These are phyloP conservation scores for Rhagium mordax DNA, from an alignment of 2,888 invertebrate genomes.

Conservation along the genomic window DNA sequence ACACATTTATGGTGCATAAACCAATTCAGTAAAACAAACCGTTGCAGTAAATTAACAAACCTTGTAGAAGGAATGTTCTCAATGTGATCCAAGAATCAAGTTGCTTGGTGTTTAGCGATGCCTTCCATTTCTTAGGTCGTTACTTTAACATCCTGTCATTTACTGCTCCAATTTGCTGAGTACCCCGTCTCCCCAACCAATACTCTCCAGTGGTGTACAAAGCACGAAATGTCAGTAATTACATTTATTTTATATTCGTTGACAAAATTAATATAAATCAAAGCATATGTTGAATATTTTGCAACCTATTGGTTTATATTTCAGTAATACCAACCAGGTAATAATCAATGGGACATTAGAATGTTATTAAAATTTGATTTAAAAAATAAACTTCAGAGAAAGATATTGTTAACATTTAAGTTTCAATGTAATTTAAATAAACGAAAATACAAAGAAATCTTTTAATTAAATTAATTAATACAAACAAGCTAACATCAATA, in stretches of 20 bases:
- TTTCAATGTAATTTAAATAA: too few species aligned
- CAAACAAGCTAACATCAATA: too few species aligned
- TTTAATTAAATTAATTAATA: too few species aligned
- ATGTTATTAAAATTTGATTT: too few species aligned
- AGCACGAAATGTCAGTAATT: background rate
- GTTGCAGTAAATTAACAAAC: conserved; percentile 24
- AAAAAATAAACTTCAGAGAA: too few species aligned
- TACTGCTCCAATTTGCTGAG: conserved; percentile 67
- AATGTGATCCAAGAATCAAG: conserved; percentile 41
- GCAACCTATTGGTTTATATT: too few species aligned
- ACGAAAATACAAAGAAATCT: too few species aligned
- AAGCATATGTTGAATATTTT: too few species aligned
- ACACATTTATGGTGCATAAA: conserved; percentile 6
- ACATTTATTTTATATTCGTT: background rate
- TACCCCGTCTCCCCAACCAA: conserved; percentile 40
- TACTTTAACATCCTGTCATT: conserved; percentile 64
- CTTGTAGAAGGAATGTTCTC: conserved; percentile 34
- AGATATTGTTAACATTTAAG: too few species aligned
- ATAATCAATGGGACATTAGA: too few species aligned
- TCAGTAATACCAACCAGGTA: too few species aligned
- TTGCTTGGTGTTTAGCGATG: conserved; percentile 58
- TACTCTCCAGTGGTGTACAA: conserved; percentile 37
- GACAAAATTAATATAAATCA: background rate
- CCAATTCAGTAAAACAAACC: conserved; percentile 22
- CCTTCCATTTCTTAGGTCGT: conserved; percentile 65